Conservation (phyloP, 92 coral and sea anemone species). For the Blastomussa wellsi region DNA sequence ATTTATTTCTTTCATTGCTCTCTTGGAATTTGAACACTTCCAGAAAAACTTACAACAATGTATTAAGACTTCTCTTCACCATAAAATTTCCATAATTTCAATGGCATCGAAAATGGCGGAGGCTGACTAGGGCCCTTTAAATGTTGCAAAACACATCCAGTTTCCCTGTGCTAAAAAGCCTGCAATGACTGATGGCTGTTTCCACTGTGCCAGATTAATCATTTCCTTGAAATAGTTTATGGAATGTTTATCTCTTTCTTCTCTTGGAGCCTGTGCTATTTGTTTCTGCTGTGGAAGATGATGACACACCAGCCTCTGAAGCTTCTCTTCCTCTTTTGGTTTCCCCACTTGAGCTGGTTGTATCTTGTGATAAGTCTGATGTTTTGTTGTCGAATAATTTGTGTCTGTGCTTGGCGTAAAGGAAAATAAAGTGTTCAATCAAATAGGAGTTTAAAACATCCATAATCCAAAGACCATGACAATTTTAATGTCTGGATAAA, state of each 20-base stretch:
- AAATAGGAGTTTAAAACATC: too few species aligned
- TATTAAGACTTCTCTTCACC: too few species aligned
- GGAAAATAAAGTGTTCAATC: neutral
- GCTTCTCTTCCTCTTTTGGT: slow-evolving; percentile 17
- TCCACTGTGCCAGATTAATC: neutral
- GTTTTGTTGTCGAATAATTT: slow-evolving; percentile 24
- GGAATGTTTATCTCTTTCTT: slow-evolving; percentile 41
- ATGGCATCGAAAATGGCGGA: too few species aligned
- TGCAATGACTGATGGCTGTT: neutral
- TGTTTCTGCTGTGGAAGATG: slow-evolving; percentile 10
- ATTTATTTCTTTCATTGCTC: too few species aligned
- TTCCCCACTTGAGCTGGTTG: slow-evolving; percentile 3
- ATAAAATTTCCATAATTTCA: too few species aligned
- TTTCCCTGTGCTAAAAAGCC: too few species aligned
- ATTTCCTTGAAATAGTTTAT: neutral
- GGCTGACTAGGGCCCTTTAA: too few species aligned
- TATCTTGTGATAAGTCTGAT: slow-evolving; percentile 13
- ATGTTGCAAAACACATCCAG: too few species aligned
- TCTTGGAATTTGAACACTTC: too few species aligned
- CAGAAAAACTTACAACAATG: too few species aligned
- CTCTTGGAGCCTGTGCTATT: slow-evolving; percentile 42
- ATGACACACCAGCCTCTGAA: neutral
- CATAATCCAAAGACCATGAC: neutral
- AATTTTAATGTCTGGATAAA: neutral
- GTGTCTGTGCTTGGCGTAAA: slow-evolving; percentile 26